Evolutionary conservation across 1,140 invertebrate genomes (phyloP).

Genomic region (Drosophila prosaltans): DNA sequence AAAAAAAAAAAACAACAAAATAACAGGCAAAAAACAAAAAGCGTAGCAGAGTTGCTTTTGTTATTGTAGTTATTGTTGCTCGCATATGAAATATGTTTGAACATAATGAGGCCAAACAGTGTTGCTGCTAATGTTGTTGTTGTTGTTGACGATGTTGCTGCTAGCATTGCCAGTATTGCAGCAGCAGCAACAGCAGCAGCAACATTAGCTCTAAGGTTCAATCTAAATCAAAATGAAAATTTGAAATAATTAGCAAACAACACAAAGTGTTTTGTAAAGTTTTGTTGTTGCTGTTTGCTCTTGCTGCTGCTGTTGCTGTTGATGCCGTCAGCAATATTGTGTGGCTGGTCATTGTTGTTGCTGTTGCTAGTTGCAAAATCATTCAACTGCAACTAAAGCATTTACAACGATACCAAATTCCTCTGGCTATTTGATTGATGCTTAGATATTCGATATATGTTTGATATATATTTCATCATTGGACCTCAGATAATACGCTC

Average conservation of each 20-base stretch:
- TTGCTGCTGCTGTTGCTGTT: constrained; percentile 19
- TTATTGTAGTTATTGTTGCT: constrained; percentile 15
- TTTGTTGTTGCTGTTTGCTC: constrained; percentile 7
- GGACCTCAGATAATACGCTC: not conserved
- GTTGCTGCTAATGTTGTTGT: constrained; percentile 5
- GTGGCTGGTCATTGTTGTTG: constrained; percentile 20
- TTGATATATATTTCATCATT: constrained; percentile 12
- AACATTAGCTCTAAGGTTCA: constrained; percentile 22
- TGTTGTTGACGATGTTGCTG: constrained; percentile 7
- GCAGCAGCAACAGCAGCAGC: not conserved
- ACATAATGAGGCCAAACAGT: constrained; percentile 16
- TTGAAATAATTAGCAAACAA: constrained; percentile 24
- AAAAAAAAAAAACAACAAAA: not conserved
- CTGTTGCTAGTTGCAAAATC: constrained; percentile 41
- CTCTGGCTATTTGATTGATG: constrained; percentile 21
- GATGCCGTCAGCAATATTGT: constrained; percentile 2
- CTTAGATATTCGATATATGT: constrained; percentile 7
- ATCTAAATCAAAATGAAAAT: constrained; percentile 21
- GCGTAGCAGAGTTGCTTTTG: constrained; percentile 22
- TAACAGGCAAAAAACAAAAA: not conserved
- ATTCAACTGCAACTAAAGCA: constrained; percentile 20
- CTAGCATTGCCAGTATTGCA: constrained; percentile 1
- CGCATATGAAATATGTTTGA: constrained; percentile 31
- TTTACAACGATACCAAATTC: constrained; percentile 18
- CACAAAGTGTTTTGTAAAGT: constrained; percentile 13